Evolutionary conservation across 2,888 invertebrate genomes (phyloP).

Genomic region (Agriopis marginaria): DNA sequence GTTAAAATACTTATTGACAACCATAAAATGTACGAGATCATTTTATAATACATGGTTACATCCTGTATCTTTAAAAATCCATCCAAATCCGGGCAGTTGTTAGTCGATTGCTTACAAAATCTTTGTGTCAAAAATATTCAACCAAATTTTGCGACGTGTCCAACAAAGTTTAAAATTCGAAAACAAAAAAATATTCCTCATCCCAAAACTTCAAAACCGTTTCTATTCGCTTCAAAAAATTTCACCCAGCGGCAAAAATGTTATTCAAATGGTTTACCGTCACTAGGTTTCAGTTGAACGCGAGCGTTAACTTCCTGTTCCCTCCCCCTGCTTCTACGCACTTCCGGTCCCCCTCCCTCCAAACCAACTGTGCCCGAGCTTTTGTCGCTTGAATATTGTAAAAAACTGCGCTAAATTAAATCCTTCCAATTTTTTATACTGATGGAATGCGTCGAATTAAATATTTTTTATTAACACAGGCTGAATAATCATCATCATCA

Average conservation of each 20-base stretch:
- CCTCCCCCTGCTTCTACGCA: conserved; percentile 29
- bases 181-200: not conserved
- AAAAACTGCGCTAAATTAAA: conserved; percentile 56
- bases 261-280: conserved; percentile 44
- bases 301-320: conserved; percentile 41
- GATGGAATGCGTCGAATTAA: not conserved
- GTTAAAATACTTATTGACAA: not conserved
- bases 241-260: conserved; percentile 26
- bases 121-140: not conserved
- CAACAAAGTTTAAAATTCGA: conserved; percentile 2
- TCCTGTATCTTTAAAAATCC: not conserved
- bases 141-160: not conserved
- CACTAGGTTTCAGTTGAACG: conserved; percentile 42
- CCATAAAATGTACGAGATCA: no score
- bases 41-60: no score
- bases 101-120: not conserved
- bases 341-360: conserved; percentile 21
- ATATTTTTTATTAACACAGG: no score
- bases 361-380: conserved; percentile 43
- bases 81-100: not conserved
- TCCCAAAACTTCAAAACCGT: conserved; percentile 15
- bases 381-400: conserved; percentile 51
- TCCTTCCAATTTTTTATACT: conserved; percentile 40
- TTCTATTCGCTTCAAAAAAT: conserved; percentile 34
- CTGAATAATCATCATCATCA: no score